A percentile compares a stretch with the other conserved stretches of the same genome.
Evolutionary conservation across 2,888 invertebrate species (phyloP).

Genomic region (Villa cingulata): DNA sequence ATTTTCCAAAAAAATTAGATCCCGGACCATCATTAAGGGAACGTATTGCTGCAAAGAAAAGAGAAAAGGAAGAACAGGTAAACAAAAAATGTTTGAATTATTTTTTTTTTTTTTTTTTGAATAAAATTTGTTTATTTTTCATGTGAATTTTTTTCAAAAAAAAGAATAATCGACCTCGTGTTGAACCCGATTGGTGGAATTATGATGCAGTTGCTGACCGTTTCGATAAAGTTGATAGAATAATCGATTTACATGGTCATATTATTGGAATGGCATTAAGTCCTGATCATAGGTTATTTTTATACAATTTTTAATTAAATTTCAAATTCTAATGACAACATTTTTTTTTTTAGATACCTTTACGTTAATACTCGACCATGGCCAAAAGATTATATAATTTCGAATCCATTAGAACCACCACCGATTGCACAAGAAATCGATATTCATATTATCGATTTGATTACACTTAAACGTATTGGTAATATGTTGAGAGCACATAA

Average conservation of each 20-base stretch:
- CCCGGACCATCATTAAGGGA: conserved; percentile 55
- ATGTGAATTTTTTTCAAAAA: conserved; percentile 1
- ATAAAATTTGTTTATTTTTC: too few species aligned
- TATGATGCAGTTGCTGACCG: conserved; percentile 52
- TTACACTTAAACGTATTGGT: conserved; percentile 59
- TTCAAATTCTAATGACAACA: background rate
- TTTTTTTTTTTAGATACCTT: conserved; percentile 43
- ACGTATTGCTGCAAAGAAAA: conserved; percentile 45
- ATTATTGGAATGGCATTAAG: conserved; percentile 78
- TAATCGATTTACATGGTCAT: conserved; percentile 72
- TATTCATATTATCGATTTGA: conserved; percentile 72
- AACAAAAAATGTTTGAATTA: conserved; percentile 16
- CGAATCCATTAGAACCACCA: conserved; percentile 64
- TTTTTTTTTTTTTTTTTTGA: background rate
- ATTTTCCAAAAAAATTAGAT: conserved; percentile 52
- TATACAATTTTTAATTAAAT: background rate
- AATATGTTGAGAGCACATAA: conserved; percentile 65
- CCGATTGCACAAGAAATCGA: conserved; percentile 79
- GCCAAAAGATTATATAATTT: conserved; percentile 61
- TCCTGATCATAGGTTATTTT: conserved; percentile 53
- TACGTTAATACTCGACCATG: conserved; percentile 75
- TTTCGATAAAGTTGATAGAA: conserved; percentile 62
- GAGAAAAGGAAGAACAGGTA: conserved; percentile 36
- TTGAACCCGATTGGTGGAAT: conserved; percentile 53
- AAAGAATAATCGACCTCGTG: conserved; percentile 30